Evolutionary conservation across 2,797 vertebrate species (phyloP).

Genomic region (Sebastes ruberrimus): DNA sequence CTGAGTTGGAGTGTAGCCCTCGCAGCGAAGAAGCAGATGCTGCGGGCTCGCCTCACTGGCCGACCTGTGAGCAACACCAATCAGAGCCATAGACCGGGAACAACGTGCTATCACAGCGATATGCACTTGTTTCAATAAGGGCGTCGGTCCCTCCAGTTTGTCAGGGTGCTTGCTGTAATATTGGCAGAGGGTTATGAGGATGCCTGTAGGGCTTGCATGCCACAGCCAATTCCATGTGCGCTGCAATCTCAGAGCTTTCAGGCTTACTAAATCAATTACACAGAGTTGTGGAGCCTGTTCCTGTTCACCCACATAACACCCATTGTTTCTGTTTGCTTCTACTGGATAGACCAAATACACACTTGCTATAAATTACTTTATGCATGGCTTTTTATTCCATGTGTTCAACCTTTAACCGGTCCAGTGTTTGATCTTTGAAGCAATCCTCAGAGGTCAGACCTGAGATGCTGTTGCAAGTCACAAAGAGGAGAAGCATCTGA

Average conservation of each 20-base stretch:
- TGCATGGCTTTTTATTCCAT: slow-evolving; percentile 18
- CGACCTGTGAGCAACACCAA: slow-evolving; percentile 68
- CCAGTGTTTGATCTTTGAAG: slow-evolving; percentile 10
- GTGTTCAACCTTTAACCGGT: slow-evolving; percentile 21
- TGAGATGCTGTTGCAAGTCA: slow-evolving; percentile 23
- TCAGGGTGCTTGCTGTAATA: slow-evolving; percentile 62
- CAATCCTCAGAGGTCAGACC: slow-evolving; percentile 22
- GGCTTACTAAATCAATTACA: slow-evolving; percentile 83
- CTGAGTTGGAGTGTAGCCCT: slow-evolving; percentile 28
- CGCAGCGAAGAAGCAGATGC: slow-evolving; percentile 34
- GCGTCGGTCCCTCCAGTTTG: slow-evolving; percentile 47
- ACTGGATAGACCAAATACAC: slow-evolving; percentile 26
- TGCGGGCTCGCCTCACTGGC: slow-evolving; percentile 34
- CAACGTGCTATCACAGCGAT: slow-evolving; percentile 56
- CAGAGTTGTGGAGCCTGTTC: slow-evolving; percentile 66
- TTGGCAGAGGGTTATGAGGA: slow-evolving; percentile 72
- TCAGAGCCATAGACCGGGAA: slow-evolving; percentile 54
- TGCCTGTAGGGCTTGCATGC: slow-evolving; percentile 60
- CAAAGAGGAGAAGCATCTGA: slow-evolving; percentile 17
- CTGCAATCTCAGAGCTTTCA: slow-evolving; percentile 73
- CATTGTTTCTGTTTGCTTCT: slow-evolving; percentile 54
- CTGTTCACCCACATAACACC: slow-evolving; percentile 47
- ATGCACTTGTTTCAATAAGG: slow-evolving; percentile 65
- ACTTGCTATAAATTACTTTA: slow-evolving; percentile 31
- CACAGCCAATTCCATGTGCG: slow-evolving; percentile 66